Evolutionary conservation across 2,113 vertebrate genomes (phyloP), one percentile per base, ranked within the genome.

Genomic region (Galemys pyrenaicus): DNA sequence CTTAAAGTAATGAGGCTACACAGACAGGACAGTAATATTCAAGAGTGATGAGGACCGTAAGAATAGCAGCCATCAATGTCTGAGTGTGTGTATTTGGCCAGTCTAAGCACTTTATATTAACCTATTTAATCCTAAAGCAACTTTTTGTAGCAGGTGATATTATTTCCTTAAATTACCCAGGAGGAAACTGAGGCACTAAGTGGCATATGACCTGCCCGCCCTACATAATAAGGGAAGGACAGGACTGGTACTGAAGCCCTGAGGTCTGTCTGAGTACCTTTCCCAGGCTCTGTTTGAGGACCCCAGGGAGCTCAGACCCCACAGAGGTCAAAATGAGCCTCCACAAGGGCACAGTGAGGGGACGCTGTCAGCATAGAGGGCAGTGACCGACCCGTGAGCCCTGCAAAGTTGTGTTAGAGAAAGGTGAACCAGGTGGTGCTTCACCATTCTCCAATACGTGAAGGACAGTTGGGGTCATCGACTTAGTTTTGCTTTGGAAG

Each of bases 331-430:
- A 3, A 9, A 6, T 30, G 37, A 79, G 28, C 37, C 22, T 30
- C 6, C 32, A 6, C 9, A 62, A 58, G 24, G 16, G 32, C 46
- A 46, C 60, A 70, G 16, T 3, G 46, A 78, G 7, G 5, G 32
- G 24, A 9, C 13, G 9, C 13, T 7, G 26, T 22, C 37, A 84
- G n/a, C n/a, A 12, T 22, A 58, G 22, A 87, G 49, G 56, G 46
- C 8, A 24, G 9, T 10, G 19, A 60, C 0, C 30, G 39, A n/a
- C 3, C 8, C 1, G 24, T 0, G 1, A 19, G 19, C 16, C 60
- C 28, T 20, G 74, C 1, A n/a, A 75, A 78, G 46, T 0, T 13
- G 0, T 32, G 26, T n/a, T 60, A 35, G 30, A 46, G 39, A 78
- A 71, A 26, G 11, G 24, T 85, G 67, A 67, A 39, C 65, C 37